Evolutionary conservation across 2,888 invertebrate genomes (phyloP).

Genomic region (Dasypolia templi): DNA sequence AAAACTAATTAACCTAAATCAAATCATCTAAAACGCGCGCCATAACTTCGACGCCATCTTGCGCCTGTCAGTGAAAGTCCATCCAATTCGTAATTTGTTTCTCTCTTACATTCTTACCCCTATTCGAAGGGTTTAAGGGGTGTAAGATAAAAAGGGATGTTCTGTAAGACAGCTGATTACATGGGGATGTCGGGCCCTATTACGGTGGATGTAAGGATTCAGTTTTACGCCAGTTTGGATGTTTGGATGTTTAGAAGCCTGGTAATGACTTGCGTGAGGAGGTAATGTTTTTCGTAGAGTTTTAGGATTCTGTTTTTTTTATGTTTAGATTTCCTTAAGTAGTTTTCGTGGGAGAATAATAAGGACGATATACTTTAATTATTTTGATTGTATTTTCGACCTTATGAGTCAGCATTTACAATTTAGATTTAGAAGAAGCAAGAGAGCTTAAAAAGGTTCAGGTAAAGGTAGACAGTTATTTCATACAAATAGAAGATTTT

Average conservation of each 20-base stretch:
- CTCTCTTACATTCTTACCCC: constrained; percentile 66
- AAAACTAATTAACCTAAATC: constrained; percentile 36
- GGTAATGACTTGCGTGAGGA: constrained; percentile 58
- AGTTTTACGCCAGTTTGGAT: constrained; percentile 63
- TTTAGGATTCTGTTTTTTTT: constrained; percentile 25
- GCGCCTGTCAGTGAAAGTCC: constrained; percentile 50
- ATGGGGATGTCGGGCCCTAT: constrained; percentile 81
- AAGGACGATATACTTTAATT: neutral
- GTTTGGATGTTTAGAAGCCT: constrained; percentile 54
- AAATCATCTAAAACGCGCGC: constrained; percentile 32
- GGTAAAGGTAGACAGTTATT: no score
- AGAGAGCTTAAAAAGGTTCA: no score
- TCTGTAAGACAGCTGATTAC: constrained; percentile 84
- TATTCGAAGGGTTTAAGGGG: constrained; percentile 76
- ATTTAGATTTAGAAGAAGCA: no score
- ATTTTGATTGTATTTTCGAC: neutral
- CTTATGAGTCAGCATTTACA: no score
- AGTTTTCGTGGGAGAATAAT: neutral
- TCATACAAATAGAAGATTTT: neutral
- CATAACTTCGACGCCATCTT: constrained; percentile 39
- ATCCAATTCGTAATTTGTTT: constrained; percentile 73
- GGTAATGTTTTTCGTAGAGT: constrained; percentile 40
- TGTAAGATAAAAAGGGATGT: constrained; percentile 84
- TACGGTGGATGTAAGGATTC: constrained; percentile 71
- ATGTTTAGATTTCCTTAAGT: constrained; percentile 7